Evolutionary conservation across 1,140 invertebrate genomes (phyloP), one percentile per base, ranked within the genome.

Genomic region (Polypedilum vanderplanki): DNA sequence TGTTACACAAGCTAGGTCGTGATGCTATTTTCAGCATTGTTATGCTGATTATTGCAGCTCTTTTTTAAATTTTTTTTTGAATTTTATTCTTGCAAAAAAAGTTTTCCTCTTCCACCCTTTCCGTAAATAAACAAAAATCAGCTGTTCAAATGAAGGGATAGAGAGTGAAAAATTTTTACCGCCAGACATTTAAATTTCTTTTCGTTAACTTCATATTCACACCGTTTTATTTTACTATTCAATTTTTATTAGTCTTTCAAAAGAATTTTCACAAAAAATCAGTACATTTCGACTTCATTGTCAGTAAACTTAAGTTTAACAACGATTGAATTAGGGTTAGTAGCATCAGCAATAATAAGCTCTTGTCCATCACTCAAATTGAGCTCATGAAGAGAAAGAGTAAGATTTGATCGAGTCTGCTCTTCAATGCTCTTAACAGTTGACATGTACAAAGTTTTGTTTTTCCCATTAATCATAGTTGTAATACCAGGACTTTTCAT

Each of bases 371-470:
- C 89, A 75, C 80, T 84, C 12, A 98, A 80, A 1, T 91, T 94
- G 70, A 98, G 83, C 78, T 98, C 96, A 79, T 85, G 83, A 40
- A 98, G 82, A 74, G 92, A 91, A 85, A 94, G 95, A 75, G 91
- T 92, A 40, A 98, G 86, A 85, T 98, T 98, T 64, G 87, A 87
- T 78, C 91, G 87, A 0, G 96, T 97, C 77, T 88, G 88, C 80
- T 91, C 90, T 83, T 98, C 95, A 77, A 98, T 96, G 77, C 93
- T 95, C 76, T 90, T 87, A 3, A 98, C 91, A 7, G 89, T 92
- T 74, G 91, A 89, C 88, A 98, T 96, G 78, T 98, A 99, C 7
- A 99, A 83, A 0, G 96, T 98, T 83, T 92, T 93, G 80, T 91
- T 92, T 82, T 92, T 94, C 4, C 94, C 95, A 80, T 90, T 86